Evolutionary conservation across 1,140 invertebrate species (phyloP).

Genomic region (Melipona quadrifasciata): DNA sequence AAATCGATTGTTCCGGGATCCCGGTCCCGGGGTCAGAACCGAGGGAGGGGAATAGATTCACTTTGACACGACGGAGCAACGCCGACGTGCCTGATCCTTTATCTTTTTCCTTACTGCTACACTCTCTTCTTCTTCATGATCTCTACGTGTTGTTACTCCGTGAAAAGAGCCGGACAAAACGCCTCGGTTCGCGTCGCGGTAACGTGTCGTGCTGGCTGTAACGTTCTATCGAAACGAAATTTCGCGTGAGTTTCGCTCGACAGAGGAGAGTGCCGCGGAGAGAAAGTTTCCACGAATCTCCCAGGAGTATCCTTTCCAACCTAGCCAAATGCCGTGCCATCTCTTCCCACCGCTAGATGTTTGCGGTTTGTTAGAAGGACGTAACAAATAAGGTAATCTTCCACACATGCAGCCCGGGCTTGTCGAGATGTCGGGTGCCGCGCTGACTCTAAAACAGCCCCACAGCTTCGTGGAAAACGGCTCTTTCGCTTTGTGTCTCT

Average conservation of each 20-base stretch:
- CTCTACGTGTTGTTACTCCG: conserved; percentile 29
- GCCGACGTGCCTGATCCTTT: conserved; percentile 35
- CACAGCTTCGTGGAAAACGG: neutral
- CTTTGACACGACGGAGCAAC: conserved; percentile 52
- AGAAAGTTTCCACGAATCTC: conserved; percentile 6
- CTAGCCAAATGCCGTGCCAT: conserved; percentile 28
- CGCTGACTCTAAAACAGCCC: conserved; percentile 74
- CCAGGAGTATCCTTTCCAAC: conserved; percentile 59
- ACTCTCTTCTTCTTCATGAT: conserved; percentile 7
- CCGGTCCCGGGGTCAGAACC: conserved; percentile 15
- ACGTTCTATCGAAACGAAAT: conserved; percentile 59
- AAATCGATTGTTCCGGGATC: conserved; percentile 60
- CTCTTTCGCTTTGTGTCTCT: conserved; percentile 29
- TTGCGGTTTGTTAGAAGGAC: conserved; percentile 77
- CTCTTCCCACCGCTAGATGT: conserved; percentile 54
- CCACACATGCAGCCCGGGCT: conserved; percentile 73
- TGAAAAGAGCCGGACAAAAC: neutral
- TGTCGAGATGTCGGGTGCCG: conserved; percentile 68
- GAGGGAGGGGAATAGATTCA: conserved; percentile 37
- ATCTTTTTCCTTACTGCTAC: conserved; percentile 39
- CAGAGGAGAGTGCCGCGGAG: neutral
- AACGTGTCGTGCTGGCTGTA: conserved; percentile 23
- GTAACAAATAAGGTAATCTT: conserved; percentile 80
- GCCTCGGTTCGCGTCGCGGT: neutral
- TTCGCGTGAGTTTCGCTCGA: conserved; percentile 40